These are phyloP conservation scores for Stegophylla sp. DNA, from an alignment of 2,888 invertebrate genomes.

Conservation along the genomic window DNA sequence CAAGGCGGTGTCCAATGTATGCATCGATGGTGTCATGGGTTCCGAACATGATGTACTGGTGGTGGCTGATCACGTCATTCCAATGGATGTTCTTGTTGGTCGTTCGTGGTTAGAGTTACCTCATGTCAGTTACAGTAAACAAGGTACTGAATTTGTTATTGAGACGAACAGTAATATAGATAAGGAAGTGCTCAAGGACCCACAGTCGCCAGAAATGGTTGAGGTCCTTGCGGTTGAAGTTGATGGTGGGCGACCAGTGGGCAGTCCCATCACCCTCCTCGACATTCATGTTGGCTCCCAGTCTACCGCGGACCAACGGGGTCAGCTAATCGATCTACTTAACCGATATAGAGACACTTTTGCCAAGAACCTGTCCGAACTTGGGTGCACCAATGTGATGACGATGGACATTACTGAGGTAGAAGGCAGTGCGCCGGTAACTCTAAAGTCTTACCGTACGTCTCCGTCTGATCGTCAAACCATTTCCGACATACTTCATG, in stretches of 20 bases:
- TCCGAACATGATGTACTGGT: background rate
- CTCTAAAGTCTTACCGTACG: background rate
- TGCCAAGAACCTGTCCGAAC: background rate
- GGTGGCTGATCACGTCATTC: conserved; percentile 9
- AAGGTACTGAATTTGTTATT: background rate
- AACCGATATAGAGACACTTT: conserved; percentile 33
- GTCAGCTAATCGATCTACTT: background rate
- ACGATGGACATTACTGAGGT: conserved; percentile 19
- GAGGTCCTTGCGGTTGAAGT: background rate
- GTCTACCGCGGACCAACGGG: background rate
- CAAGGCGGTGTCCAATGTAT: background rate
- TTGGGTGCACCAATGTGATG: background rate
- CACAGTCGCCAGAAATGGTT: background rate
- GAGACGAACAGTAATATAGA: background rate
- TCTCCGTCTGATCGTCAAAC: background rate
- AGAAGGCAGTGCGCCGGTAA: background rate
- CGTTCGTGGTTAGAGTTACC: background rate
- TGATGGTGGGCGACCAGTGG: background rate
- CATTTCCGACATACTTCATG: background rate
- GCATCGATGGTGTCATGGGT: background rate
- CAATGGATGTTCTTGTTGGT: background rate
- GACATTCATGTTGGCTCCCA: background rate
- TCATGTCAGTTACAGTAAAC: background rate
- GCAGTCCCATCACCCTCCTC: background rate
- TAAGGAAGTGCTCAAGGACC: too few relatives aligned